Evolutionary conservation across 2,797 vertebrate genomes (phyloP).

Genomic region (Botia kubotai): DNA sequence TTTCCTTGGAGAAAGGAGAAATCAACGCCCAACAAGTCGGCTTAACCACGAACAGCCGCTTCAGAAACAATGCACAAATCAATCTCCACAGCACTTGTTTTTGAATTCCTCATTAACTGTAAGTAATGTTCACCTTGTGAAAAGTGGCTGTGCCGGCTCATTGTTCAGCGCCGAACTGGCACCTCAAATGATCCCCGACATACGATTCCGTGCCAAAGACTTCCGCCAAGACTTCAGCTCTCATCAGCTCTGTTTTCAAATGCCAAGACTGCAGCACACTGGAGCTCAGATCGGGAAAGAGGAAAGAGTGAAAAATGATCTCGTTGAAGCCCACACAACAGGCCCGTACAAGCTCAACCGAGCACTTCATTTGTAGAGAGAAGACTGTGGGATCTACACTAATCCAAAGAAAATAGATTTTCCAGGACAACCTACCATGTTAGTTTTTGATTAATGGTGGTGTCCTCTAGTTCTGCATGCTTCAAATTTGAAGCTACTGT

Average conservation of each 20-base stretch:
- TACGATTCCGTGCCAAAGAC: slow-evolving; percentile 34
- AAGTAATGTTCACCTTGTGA: slow-evolving; percentile 62
- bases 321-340: slow-evolving; percentile 43
- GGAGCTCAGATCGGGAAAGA: slow-evolving; percentile 24
- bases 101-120: slow-evolving; percentile 59
- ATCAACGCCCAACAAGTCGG: background rate
- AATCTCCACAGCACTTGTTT: slow-evolving; percentile 32
- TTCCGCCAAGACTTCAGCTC: slow-evolving; percentile 52
- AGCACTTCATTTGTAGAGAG: slow-evolving; percentile 14
- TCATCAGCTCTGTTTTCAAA: slow-evolving; percentile 54
- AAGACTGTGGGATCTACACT: slow-evolving; percentile 27
- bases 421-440: background rate
- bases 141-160: slow-evolving; percentile 23
- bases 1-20: background rate
- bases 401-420: slow-evolving; percentile 25
- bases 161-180: slow-evolving; percentile 42
- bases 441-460: slow-evolving; percentile 6
- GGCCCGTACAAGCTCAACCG: background rate
- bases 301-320: slow-evolving; percentile 31
- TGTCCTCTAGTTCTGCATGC: background rate
- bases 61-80: background rate
- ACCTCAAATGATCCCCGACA: slow-evolving; percentile 30
- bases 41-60: background rate
- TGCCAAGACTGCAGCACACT: slow-evolving; percentile 39
- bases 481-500: background rate